These are phyloP conservation scores for Galeopsomyia nigrocyanea DNA, from an alignment of 2,888 invertebrate species.

Conservation along the genomic window DNA sequence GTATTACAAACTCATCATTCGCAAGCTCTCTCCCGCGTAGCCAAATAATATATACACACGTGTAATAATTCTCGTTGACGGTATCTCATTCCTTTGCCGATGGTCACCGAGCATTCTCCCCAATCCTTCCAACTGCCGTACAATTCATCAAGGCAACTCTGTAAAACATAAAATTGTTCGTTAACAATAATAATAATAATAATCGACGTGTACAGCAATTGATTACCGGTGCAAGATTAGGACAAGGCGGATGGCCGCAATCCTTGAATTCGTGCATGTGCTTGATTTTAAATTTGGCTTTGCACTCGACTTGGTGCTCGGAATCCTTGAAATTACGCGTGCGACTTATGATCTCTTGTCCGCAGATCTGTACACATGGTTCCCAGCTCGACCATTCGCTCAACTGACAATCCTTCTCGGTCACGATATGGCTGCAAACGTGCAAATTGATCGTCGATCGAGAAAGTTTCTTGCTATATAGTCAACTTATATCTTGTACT, in stretches of 20 bases:
- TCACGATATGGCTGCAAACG: background rate
- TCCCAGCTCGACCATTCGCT: slow-evolving; percentile 43
- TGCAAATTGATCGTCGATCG: too few species aligned
- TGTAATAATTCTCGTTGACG: too few species aligned
- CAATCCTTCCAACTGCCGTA: slow-evolving; percentile 37
- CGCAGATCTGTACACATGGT: slow-evolving; percentile 26
- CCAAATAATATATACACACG: too few species aligned
- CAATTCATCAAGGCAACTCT: slow-evolving; percentile 22
- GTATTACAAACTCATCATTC: background rate
- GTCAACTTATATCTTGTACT: too few species aligned
- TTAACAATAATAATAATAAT: slow-evolving; percentile 2
- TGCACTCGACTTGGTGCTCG: background rate
- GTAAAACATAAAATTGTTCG: background rate
- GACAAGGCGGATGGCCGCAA: slow-evolving; percentile 46
- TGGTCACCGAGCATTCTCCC: slow-evolving; percentile 23
- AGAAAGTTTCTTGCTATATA: too few species aligned
- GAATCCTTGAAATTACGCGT: slow-evolving; percentile 13
- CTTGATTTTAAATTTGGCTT: background rate
- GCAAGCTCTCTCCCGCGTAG: slow-evolving; percentile 22
- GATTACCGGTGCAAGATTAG: slow-evolving; percentile 27
- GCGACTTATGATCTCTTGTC: slow-evolving; percentile 28
- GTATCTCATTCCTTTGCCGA: slow-evolving; percentile 1
- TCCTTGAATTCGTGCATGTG: slow-evolving; percentile 25
- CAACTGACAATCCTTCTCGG: slow-evolving; percentile 24
- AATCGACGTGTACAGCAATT: background rate